Conservation (phyloP, 2,113 vertebrate genomes). For the Anolis sagrei region DNA sequence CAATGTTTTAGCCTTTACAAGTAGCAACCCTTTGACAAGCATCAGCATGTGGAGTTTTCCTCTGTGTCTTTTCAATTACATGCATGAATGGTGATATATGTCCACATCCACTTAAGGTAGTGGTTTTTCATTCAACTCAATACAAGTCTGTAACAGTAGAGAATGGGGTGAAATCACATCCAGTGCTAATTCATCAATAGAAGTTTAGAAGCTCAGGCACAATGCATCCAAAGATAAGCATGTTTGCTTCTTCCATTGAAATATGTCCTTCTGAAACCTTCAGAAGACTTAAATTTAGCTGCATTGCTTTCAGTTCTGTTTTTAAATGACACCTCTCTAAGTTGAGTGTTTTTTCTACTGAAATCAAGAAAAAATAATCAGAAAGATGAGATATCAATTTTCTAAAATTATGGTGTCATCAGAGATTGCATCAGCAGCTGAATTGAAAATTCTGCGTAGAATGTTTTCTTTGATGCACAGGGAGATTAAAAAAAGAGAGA, state of each 20-base stretch:
- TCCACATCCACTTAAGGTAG: not conserved
- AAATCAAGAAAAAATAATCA: not conserved
- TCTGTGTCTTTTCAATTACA: not conserved
- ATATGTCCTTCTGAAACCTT: not conserved
- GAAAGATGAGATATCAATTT: not conserved
- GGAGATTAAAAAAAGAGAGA: not conserved
- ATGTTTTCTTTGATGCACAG: not conserved
- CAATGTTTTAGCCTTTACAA: conserved; percentile 32
- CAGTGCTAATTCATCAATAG: conserved; percentile 2
- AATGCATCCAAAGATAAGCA: not conserved
- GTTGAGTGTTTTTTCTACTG: not conserved
- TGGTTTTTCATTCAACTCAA: not conserved
- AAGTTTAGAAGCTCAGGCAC: not conserved
- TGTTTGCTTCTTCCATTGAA: not conserved
- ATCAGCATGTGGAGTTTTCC: not conserved
- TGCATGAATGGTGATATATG: not conserved
- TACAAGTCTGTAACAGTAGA: not conserved
- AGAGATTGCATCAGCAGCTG: too few species aligned
- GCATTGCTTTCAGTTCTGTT: not conserved
- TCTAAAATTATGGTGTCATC: not conserved
- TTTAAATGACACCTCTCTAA: not conserved
- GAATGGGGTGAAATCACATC: not conserved
- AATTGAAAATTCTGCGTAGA: not conserved
- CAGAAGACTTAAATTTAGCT: not conserved
- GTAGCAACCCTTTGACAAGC: not conserved